These are phyloP conservation scores for Smittia aterrima DNA, from an alignment of 2,888 invertebrate species.

Conservation along the genomic window DNA sequence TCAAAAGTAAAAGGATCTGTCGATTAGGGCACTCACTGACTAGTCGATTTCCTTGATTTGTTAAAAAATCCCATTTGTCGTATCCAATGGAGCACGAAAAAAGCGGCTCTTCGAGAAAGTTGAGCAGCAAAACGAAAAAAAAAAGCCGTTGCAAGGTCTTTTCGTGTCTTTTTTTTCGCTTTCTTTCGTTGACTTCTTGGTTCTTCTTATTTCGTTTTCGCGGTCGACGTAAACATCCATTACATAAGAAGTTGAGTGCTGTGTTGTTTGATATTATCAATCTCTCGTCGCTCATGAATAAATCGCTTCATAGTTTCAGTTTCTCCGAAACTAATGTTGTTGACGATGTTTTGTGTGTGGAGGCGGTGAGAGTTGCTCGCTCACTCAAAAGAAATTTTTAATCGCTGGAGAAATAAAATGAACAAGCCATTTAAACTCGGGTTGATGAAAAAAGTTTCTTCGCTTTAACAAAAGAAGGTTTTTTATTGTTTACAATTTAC, in stretches of 20 bases:
- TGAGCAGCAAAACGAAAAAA: constrained; percentile 29
- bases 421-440: not conserved
- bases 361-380: not conserved
- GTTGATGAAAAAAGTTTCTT: not conserved
- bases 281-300: no score
- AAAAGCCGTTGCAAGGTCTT: constrained; percentile 28
- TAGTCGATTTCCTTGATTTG: not conserved
- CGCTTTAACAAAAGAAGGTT: no score
- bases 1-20: not conserved
- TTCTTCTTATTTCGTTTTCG: constrained; percentile 16
- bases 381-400: constrained; percentile 7
- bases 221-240: not conserved
- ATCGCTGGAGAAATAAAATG: not conserved
- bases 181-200: not conserved
- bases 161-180: constrained; percentile 37
- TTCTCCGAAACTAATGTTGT: not conserved
- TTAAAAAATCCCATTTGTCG: not conserved
- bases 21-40: not conserved
- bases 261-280: no score
- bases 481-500: no score
- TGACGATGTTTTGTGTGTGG: not conserved
- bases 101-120: constrained; percentile 37
- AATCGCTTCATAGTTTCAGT: not conserved
- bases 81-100: constrained; percentile 36
- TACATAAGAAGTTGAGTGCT: no score